A percentile compares a stretch with the other conserved stretches of the same genome.
Conservation (phyloP, 2,888 invertebrate species). For the Philonicus albiceps region DNA sequence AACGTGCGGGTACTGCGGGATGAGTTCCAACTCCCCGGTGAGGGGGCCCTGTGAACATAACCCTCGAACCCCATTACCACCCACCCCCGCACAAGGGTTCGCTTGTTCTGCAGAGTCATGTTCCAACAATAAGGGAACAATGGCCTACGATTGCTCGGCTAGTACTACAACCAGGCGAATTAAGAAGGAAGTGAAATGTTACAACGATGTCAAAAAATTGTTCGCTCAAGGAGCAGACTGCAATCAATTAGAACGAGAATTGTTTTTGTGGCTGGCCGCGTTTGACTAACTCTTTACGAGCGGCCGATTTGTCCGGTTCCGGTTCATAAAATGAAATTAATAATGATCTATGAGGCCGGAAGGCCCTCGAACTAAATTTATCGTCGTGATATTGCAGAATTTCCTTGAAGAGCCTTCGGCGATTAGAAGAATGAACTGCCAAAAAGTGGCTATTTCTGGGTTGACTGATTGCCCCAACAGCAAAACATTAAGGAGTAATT, state of each 20-base stretch:
- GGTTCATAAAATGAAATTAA: background rate
- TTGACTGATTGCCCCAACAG: background rate
- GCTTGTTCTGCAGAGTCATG: background rate
- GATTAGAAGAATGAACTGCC: background rate
- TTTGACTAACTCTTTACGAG: background rate
- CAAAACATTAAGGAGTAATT: background rate
- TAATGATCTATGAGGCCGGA: background rate
- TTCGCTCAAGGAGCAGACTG: background rate
- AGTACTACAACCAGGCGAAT: background rate
- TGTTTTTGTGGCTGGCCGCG: background rate
- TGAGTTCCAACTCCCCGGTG: background rate
- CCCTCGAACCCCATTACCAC: background rate
- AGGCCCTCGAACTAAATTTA: background rate
- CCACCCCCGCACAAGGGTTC: background rate
- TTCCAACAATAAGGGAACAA: constrained; percentile 11
- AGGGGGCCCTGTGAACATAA: background rate
- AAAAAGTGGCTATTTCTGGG: background rate
- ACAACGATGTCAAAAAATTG: background rate
- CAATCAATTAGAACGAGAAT: background rate
- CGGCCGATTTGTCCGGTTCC: background rate
- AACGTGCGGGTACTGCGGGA: background rate
- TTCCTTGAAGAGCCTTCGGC: background rate
- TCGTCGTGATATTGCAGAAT: background rate
- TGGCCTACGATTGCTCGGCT: background rate
- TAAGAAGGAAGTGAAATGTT: background rate